Percentiles rank a stretch among this genome's conserved stretches.
These are phyloP conservation scores for Hypolimnas misippus DNA, from an alignment of 2,888 invertebrate genomes.

Conservation along the genomic window DNA sequence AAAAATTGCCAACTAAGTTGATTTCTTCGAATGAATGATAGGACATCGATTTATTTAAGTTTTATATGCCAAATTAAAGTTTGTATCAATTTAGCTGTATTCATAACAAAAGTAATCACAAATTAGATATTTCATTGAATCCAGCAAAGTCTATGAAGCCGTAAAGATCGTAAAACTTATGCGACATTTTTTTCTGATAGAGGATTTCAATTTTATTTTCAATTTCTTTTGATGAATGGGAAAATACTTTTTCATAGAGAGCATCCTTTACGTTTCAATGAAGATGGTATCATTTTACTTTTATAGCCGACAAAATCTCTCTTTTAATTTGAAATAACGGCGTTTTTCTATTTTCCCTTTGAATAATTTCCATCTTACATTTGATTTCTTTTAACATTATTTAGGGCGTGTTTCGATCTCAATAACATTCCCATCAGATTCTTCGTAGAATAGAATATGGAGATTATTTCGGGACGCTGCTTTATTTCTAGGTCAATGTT, in stretches of 20 bases:
- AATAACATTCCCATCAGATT: slow-evolving; percentile 33
- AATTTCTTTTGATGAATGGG: slow-evolving; percentile 28
- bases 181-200: slow-evolving; percentile 23
- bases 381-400: slow-evolving; percentile 25
- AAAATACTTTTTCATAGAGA: slow-evolving; percentile 29
- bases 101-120: not conserved
- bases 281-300: slow-evolving; percentile 34
- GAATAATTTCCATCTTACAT: slow-evolving; percentile 26
- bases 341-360: slow-evolving; percentile 18
- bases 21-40: not conserved
- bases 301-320: slow-evolving; percentile 24
- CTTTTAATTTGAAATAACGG: slow-evolving; percentile 23
- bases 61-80: no score
- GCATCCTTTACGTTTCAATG: slow-evolving; percentile 28
- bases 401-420: slow-evolving; percentile 23
- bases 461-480: slow-evolving; percentile 28
- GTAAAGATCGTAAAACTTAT: slow-evolving; percentile 9
- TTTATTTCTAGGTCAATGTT: slow-evolving; percentile 35
- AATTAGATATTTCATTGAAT: not conserved
- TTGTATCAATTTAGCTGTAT: no score
- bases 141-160: not conserved
- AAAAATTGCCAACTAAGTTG: slow-evolving; percentile 24
- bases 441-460: slow-evolving; percentile 31
- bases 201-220: slow-evolving; percentile 27
- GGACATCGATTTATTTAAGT: no score